phyloP scores from a whole-genome alignment of 2,113 vertebrate genomes.

The Apus apus region DNA sequence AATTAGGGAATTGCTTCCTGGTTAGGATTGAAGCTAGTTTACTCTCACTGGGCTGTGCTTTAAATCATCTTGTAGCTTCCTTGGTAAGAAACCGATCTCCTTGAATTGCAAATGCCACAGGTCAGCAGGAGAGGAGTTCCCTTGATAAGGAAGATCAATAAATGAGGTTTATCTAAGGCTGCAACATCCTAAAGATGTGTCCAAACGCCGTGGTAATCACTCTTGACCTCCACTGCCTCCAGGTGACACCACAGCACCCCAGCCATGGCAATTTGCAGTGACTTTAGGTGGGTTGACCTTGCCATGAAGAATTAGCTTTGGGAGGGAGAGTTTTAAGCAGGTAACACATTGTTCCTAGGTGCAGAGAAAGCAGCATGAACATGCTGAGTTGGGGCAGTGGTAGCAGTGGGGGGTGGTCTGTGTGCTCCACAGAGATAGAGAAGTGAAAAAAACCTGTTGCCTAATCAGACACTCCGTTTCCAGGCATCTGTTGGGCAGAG shows the following conservation, averaged over 20 bases:
- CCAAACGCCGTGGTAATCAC: fast-evolving
- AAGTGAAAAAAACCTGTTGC: background rate
- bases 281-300: background rate
- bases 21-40: background rate
- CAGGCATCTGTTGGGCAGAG: background rate
- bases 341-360: background rate
- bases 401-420: fast-evolving
- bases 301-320: background rate
- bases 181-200: background rate
- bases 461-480: constrained; percentile 14
- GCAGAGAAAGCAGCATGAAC: background rate
- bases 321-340: background rate
- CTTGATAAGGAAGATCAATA: background rate
- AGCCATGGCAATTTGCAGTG: background rate
- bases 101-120: background rate
- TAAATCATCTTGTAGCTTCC: background rate
- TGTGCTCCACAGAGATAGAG: background rate
- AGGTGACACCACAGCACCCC: background rate
- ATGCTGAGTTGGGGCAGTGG: background rate
- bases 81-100: background rate
- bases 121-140: background rate
- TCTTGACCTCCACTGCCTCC: background rate
- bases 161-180: background rate
- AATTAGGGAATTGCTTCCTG: background rate
- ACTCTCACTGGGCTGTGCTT: background rate